A percentile compares a stretch with the other conserved stretches of the same genome.
Conservation (phyloP, 2,797 vertebrate species). For the Gymnocypris eckloni region DNA sequence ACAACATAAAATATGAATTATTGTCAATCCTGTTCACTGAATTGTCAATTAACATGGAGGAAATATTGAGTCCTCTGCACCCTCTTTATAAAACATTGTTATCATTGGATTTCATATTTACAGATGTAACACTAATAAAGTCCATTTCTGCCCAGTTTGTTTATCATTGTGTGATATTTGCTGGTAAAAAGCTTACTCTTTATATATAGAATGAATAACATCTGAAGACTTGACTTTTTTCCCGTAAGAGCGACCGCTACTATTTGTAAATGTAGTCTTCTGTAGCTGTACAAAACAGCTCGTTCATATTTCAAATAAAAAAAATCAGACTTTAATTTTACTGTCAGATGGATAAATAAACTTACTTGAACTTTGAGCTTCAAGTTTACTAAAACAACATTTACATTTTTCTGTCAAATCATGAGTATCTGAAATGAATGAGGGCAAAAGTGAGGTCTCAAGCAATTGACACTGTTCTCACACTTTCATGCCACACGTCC, state of each 20-base stretch:
- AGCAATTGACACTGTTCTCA: no score
- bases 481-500: no score
- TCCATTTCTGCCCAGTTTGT: constrained; percentile 46
- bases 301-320: no score
- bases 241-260: no score
- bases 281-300: background rate
- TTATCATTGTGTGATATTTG: background rate
- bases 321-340: background rate
- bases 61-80: constrained; percentile 27
- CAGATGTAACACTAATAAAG: constrained; percentile 63
- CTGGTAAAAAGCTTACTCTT: background rate
- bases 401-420: background rate
- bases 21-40: constrained; percentile 79
- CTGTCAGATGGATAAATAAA: background rate
- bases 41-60: constrained; percentile 56
- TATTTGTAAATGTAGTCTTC: background rate
- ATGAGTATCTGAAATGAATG: background rate
- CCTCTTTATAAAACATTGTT: constrained; percentile 53
- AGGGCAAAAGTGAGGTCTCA: no score
- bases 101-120: constrained; percentile 56
- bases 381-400: background rate
- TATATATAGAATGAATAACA: background rate
- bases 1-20: constrained; percentile 86
- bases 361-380: background rate
- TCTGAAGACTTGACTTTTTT: no score